Evolutionary conservation across 2,888 invertebrate species (phyloP), one percentile per base, ranked within the genome.

Genomic region (Acrobasis consociella): DNA sequence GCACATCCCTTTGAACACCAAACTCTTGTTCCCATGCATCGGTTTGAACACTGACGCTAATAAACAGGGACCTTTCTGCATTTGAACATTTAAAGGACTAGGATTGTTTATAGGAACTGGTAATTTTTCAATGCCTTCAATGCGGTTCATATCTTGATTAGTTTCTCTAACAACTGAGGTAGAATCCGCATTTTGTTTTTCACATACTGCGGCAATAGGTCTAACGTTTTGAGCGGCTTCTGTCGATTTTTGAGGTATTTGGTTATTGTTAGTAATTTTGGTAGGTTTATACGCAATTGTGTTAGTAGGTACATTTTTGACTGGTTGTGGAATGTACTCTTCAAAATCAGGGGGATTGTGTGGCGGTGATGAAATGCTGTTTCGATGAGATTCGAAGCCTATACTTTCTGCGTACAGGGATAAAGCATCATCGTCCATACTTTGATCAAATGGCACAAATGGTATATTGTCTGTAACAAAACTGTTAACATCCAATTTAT

Each of bases 341-440:
- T 85, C 85, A 13, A 60, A 9, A 0, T 58, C 64, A 1, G 16
- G 31, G 2, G 16, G 37, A 3, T 38, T 13, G 37, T 62, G 52
- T 2, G 64, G 53, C 8, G 56, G 37, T 0, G 66, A 67, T 13
- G 76, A 69, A 62, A 69, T 73, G 49, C 72, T 79, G 2, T 65
- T 66, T 64, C 69, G 73, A 13, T 74, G 73, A 3, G 84, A 76
- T 58, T 89, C 91, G n/a, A 86, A 72, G 2, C 78, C 84, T 0
- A 91, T 73, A 66, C 91, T 91, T 70, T 88, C 90, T 13, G 91
- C 91, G 66, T 73, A 91, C 2, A 92, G 61, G 10, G 91, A 91
- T 15, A 91, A 67, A 0, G 88, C 80, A 58, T 91, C 87, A 46
- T 87, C 89, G 13, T 89, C 88, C 38, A 74, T 70, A 22, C 72